phyloP scores from a whole-genome alignment of 2,113 vertebrate genomes.

The Galemys pyrenaicus region DNA sequence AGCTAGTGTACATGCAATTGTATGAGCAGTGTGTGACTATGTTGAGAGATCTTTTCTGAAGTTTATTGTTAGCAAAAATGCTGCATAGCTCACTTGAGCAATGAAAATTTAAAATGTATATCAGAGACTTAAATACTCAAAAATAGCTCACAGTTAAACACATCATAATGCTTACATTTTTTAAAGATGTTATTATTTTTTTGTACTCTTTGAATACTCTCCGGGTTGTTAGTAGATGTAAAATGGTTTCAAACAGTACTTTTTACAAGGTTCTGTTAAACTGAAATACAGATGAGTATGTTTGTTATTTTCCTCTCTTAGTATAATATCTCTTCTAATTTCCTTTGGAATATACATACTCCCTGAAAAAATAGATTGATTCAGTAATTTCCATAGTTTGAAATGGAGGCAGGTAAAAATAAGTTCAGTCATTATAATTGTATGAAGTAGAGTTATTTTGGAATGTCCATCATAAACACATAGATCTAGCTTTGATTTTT shows the following conservation, averaged over 20 bases:
- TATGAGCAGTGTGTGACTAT: slow-evolving; percentile 13
- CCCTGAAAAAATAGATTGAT: background rate
- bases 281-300: background rate
- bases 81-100: slow-evolving; percentile 60
- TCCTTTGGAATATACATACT: background rate
- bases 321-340: background rate
- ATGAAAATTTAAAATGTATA: slow-evolving; percentile 82
- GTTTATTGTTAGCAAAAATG: slow-evolving; percentile 53
- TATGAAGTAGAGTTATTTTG: background rate
- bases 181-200: slow-evolving; percentile 74
- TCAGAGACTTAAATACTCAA: slow-evolving; percentile 73
- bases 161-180: slow-evolving; percentile 78
- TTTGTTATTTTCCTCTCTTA: slow-evolving; percentile 38
- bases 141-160: slow-evolving; percentile 80
- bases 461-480: background rate
- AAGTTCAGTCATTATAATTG: background rate
- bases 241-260: slow-evolving; percentile 40
- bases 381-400: slow-evolving; percentile 19
- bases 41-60: slow-evolving; percentile 18
- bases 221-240: slow-evolving; percentile 38
- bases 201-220: slow-evolving; percentile 43
- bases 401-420: background rate
- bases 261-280: slow-evolving; percentile 41
- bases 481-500: background rate
- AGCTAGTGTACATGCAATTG: slow-evolving; percentile 57